Evolutionary conservation across 2,113 vertebrate genomes (phyloP), one percentile per base, ranked within the genome.

Genomic region (Verasper variegatus): DNA sequence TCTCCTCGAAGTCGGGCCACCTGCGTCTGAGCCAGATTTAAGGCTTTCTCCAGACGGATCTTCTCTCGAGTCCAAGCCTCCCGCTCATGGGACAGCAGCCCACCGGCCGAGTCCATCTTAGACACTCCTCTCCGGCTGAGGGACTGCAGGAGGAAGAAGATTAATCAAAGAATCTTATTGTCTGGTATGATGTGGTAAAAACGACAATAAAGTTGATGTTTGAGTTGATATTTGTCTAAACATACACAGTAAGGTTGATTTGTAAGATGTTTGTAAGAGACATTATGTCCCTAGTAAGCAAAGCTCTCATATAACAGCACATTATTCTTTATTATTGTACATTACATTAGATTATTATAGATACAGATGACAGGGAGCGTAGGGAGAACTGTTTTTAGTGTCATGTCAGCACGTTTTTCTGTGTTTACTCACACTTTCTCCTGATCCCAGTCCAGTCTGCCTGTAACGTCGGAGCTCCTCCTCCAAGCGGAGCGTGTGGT

Each of bases 1-100:
- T 99, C 97, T 45, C 92, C 94, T 75, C 91, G 95, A 72, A 99
- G 93, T 64, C 94, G 96, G 58, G 86, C 92, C 24, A 97, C 83
- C 77, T 99, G 96, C 0, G 95, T 94, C 88, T 99, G 93, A 0
- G 97, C 93, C 80, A 93, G 92, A 42, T 94, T 95, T 78, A 99
- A 86, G 49, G 95, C 92, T 35, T 95, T 96, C 88, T 98, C 96
- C 75, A 99, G 92, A 0, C 84, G 74, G n/a, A 76, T 10, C 76
- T 92, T 96, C 88, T 99, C 98, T 82, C 88, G 94, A 60, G 76
- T 84, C 97, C 97, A 99, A 0, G 90, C 82, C 78, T 97, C 96
- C 65, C 93, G 95, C 85, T 98, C 97, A 5, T 95, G 94, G 67
- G 95, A 94, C 52, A 95, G 81, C 47, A 96, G 86, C 54, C 81